Evolutionary conservation across 2,113 vertebrate genomes (phyloP), one percentile per base, ranked within the genome.

Genomic region (Ophthalmolycus amberensis): DNA sequence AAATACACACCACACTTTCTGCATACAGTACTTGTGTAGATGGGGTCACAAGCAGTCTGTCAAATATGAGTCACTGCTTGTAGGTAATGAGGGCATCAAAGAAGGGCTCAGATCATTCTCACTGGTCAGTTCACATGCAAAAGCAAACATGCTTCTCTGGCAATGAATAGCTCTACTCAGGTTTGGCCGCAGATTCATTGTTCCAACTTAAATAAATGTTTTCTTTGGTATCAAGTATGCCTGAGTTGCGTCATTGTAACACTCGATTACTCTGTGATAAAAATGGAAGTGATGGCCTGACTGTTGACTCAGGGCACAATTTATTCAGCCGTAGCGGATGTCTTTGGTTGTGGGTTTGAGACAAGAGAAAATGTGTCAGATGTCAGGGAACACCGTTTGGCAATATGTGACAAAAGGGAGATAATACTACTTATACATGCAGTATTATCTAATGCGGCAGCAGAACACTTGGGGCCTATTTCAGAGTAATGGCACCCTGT

Each of bases 171-270:
- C 14, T 66, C 70, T 59, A 25, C 85, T 89, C 88, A 91, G 85
- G 77, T 86, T 78, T 71, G 59, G 16, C 69, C 20, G 66, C 71
- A 7, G 16, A 74, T 62, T 60, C 48, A 75, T 37, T 15, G 3
- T 37, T 60, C 60, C 29, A 40, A n/a, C 67, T 3, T 75, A 77
- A 91, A 83, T 82, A 89, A 91, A 85, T 12, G 0, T 29, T 72
- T 64, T 68, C 59, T 81, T 82, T 81, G 29, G 29, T 83, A 87
- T 78, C 68, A 34, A 84, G 9, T 44, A 20, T 75, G n/a, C 50
- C 2, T 29, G 62, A 67, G 27, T 12, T 70, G 37, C 6, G 37
- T 44, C 12, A 74, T 38, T 74, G 54, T 65, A 6, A 60, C 10
- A 62, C 60, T n/a, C 22, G 25, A n/a, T 56, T 38, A 0, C 29